A percentile compares a stretch with the other conserved stretches of the same genome.
Evolutionary conservation across 2,113 vertebrate species (phyloP).

Genomic region (Rhizomys pruinosus): DNA sequence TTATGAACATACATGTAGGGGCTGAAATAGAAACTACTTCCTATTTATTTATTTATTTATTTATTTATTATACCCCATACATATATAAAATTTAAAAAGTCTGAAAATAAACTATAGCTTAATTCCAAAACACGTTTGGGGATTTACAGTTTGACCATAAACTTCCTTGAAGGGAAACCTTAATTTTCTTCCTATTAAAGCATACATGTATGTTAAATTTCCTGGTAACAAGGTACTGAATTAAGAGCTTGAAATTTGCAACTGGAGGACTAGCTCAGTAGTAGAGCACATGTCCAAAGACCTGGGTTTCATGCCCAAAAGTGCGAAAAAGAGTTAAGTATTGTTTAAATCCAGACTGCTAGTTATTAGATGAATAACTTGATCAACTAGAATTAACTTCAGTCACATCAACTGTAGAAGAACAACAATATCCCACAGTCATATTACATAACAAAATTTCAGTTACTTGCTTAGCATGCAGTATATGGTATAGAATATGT

Average conservation of each 20-base stretch:
- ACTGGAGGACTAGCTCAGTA: not conserved
- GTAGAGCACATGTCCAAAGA: not conserved
- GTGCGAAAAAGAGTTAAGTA: not conserved
- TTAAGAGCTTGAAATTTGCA: not conserved
- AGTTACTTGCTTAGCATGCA: not conserved
- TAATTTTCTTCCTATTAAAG: not conserved
- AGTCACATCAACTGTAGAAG: not conserved
- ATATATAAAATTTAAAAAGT: too few species aligned
- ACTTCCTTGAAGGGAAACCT: not conserved
- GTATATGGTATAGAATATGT: not conserved
- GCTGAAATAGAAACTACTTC: slow-evolving; percentile 9
- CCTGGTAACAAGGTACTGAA: not conserved
- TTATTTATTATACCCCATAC: too few species aligned
- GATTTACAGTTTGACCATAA: too few species aligned
- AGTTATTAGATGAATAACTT: not conserved
- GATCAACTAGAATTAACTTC: not conserved
- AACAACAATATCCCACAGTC: not conserved
- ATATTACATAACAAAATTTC: not conserved
- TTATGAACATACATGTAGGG: too few species aligned
- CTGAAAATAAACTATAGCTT: too few species aligned
- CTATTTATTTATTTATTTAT: too few species aligned
- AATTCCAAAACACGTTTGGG: too few species aligned
- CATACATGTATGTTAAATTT: too few species aligned
- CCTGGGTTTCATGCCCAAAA: not conserved
- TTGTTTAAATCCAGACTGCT: not conserved